Evolutionary conservation across 2,113 vertebrate species (phyloP), one percentile per base, ranked within the genome.

Genomic region (Alligator sinensis): DNA sequence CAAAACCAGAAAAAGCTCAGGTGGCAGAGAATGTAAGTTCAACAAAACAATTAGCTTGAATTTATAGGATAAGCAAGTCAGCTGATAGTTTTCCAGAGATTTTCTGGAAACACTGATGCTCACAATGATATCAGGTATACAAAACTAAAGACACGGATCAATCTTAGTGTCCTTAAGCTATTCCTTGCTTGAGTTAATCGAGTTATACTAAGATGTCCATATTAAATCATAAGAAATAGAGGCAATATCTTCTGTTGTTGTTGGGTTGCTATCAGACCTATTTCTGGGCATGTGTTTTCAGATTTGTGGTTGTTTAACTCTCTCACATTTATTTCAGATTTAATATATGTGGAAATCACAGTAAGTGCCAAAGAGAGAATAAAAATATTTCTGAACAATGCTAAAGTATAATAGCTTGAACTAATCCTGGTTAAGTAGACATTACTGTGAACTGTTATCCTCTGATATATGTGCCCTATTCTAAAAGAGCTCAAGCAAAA

Each of bases 21-120:
- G 97, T 98, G 97, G 97, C 96, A 98, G 96, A 95, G 98, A 98
- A 98, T 97, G 98, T 99, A 98, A 98, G 98, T 98, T 96, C 75
- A 78, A 60, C 81, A 68, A 47, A 66, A 87, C 89, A 3, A 59
- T 95, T 92, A 12, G 55, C 79, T 80, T 72, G 18, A 93, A 91
- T 15, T 89, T 38, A 85, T 82, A 85, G 30, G 7, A 54, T 25
- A 15, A 62, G 64, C 92, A 59, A 74, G 10, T 1, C 59, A 76
- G 6, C 13, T 63, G 11, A 7, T 62, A 82, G 10, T 60, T 77
- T 19, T 66, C 24, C 5, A 30, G 34, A 83, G 77, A 63, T 10
- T 59, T 12, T 74, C 34, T 74, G 47, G 34, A 47, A 74, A 74
- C 15, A 74, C 3, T 22, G 38, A 38, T 38, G 21, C 19, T 47